These are phyloP conservation scores for Anagrus nilaparvatae DNA, from an alignment of 1,140 invertebrate species.

Conservation along the genomic window DNA sequence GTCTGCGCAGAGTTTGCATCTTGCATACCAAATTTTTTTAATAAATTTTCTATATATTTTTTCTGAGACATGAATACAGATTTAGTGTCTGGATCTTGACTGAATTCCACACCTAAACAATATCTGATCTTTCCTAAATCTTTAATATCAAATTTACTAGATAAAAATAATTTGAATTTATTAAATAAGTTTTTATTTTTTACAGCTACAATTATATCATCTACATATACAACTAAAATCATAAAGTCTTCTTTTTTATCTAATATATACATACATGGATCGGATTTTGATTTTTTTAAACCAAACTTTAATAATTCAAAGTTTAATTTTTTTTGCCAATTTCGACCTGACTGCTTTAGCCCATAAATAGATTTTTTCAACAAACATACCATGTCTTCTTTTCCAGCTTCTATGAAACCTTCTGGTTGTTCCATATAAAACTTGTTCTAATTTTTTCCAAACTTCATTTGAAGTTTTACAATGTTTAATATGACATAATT, in stretches of 20 bases:
- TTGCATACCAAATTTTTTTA: conserved; percentile 12
- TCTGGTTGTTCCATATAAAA: conserved; percentile 36
- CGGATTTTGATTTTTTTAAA: conserved; percentile 14
- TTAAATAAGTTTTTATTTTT: too few relatives aligned
- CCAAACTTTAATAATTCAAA: too few relatives aligned
- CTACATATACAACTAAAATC: too few relatives aligned
- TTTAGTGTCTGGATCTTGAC: too few relatives aligned
- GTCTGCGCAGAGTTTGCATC: conserved; percentile 7
- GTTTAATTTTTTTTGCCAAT: conserved; percentile 25
- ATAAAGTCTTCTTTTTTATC: background rate
- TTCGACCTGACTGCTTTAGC: conserved; percentile 23
- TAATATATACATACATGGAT: background rate
- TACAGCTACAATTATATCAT: too few relatives aligned
- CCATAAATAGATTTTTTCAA: conserved; percentile 29
- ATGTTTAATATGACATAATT: conserved; percentile 6
- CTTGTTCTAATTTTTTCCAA: too few relatives aligned
- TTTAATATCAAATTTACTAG: too few relatives aligned
- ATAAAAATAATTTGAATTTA: too few relatives aligned
- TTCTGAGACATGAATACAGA: too few relatives aligned
- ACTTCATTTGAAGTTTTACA: too few relatives aligned
- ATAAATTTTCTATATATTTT: conserved; percentile 5
- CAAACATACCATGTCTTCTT: conserved; percentile 19
- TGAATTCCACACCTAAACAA: too few relatives aligned
- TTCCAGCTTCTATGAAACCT: conserved; percentile 18
- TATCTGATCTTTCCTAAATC: too few relatives aligned